These are phyloP conservation scores for Oscheius sp. DNA, from an alignment of 2,888 invertebrate genomes.

Conservation along the genomic window DNA sequence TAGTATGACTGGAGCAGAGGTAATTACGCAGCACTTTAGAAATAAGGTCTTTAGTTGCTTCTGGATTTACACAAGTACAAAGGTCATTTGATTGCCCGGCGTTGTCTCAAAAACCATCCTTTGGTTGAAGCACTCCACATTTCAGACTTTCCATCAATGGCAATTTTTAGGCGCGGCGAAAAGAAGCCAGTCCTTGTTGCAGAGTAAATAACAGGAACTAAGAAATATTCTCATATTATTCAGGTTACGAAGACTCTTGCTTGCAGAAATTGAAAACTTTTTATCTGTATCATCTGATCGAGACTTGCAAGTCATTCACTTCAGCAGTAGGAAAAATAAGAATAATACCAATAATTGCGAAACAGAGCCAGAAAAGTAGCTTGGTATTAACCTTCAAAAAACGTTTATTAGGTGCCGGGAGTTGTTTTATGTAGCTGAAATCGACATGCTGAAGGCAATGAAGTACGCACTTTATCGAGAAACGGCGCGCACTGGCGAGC, in stretches of 20 bases:
- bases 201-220: slow-evolving; percentile 51
- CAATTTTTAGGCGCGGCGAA: slow-evolving; percentile 65
- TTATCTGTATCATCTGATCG: slow-evolving; percentile 38
- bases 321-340: slow-evolving; percentile 49
- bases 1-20: slow-evolving; percentile 64
- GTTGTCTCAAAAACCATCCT: slow-evolving; percentile 60
- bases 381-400: not conserved
- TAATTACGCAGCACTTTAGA: slow-evolving; percentile 1
- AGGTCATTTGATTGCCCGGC: slow-evolving; percentile 54
- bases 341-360: slow-evolving; percentile 46
- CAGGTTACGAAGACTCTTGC: slow-evolving; percentile 63
- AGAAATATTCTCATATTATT: slow-evolving; percentile 7
- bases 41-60: slow-evolving; percentile 50
- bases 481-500: slow-evolving; percentile 52
- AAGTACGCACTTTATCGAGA: slow-evolving; percentile 53
- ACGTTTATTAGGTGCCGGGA: slow-evolving; percentile 54
- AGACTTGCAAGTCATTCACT: slow-evolving; percentile 43
- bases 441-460: slow-evolving; percentile 68
- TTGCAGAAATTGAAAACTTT: slow-evolving; percentile 62
- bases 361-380: slow-evolving; percentile 51
- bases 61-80: slow-evolving; percentile 59
- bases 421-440: slow-evolving; percentile 65
- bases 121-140: slow-evolving; percentile 65
- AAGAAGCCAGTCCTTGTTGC: slow-evolving; percentile 59
- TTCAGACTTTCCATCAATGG: slow-evolving; percentile 66